Percentiles rank a stretch among this genome's conserved stretches.
Conservation (phyloP, 2,797 vertebrate species). For the Enteromius paludinosus region DNA sequence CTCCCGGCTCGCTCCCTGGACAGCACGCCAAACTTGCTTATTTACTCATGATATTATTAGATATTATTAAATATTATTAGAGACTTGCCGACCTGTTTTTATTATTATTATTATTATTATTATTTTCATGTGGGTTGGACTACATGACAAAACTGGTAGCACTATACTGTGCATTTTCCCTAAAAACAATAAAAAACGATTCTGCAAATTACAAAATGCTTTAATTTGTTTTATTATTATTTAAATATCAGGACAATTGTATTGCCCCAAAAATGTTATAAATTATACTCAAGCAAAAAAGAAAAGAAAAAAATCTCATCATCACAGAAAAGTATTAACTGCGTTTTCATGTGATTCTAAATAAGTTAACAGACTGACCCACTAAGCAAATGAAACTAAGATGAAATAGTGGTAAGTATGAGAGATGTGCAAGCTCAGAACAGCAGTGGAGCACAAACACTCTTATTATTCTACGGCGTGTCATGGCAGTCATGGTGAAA, state of each 20-base stretch:
- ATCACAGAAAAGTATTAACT: not conserved
- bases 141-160: not conserved
- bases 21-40: too few species aligned
- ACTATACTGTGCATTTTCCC: not conserved
- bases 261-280: not conserved
- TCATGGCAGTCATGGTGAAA: slow-evolving; percentile 61
- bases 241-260: not conserved
- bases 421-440: slow-evolving; percentile 25
- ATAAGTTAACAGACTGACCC: not conserved
- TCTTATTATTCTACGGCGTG: slow-evolving; percentile 44
- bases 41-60: not conserved
- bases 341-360: not conserved
- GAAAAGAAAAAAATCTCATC: too few species aligned
- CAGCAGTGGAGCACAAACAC: slow-evolving; percentile 24
- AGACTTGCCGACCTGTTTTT: not conserved
- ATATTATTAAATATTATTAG: not conserved
- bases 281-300: not conserved
- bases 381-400: slow-evolving; percentile 10
- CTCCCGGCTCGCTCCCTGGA: too few species aligned
- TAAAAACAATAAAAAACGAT: not conserved
- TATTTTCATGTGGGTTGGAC: not conserved
- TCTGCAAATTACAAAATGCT: not conserved
- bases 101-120: too few species aligned
- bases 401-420: slow-evolving; percentile 12
- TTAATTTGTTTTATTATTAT: not conserved